Conservation (phyloP, 53 echinoderm and acorn worm species). For the Pentamera pediparva region DNA sequence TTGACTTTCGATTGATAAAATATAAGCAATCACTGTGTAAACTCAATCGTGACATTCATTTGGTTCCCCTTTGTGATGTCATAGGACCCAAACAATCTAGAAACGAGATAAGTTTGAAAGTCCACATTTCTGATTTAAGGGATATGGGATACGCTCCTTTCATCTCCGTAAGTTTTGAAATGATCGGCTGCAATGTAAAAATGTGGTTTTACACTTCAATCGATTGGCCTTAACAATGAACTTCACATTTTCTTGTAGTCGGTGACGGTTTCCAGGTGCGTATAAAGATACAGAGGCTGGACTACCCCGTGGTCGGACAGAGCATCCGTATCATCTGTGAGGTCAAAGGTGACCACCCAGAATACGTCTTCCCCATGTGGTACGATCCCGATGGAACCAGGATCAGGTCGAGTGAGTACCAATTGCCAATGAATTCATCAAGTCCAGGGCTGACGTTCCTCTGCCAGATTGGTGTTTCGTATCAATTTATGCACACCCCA, state of each 20-base stretch:
- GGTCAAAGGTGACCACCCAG: constrained; percentile 26
- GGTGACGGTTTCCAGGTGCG: constrained; percentile 40
- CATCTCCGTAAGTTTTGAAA: no score
- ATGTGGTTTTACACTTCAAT: no score
- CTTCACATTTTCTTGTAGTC: constrained; percentile 28
- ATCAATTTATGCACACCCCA: no score
- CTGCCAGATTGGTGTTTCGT: no score
- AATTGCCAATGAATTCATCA: no score
- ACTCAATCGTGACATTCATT: no score
- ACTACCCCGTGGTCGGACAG: constrained; percentile 36
- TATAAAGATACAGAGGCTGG: constrained; percentile 45
- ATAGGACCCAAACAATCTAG: no score
- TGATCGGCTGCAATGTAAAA: no score
- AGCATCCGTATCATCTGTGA: constrained; percentile 47
- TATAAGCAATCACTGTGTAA: no score
- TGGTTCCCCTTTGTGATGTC: no score
- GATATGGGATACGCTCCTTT: neutral
- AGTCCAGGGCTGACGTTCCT: no score
- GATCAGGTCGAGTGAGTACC: constrained; percentile 12
- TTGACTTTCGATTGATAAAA: no score
- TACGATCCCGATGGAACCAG: constrained; percentile 43
- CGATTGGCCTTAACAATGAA: neutral
- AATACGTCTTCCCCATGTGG: constrained; percentile 42
- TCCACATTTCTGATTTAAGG: neutral
- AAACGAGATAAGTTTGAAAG: neutral